Base-by-base conservation (phyloP, 1,140 invertebrate genomes). In the Brachionus angularis region DNA sequence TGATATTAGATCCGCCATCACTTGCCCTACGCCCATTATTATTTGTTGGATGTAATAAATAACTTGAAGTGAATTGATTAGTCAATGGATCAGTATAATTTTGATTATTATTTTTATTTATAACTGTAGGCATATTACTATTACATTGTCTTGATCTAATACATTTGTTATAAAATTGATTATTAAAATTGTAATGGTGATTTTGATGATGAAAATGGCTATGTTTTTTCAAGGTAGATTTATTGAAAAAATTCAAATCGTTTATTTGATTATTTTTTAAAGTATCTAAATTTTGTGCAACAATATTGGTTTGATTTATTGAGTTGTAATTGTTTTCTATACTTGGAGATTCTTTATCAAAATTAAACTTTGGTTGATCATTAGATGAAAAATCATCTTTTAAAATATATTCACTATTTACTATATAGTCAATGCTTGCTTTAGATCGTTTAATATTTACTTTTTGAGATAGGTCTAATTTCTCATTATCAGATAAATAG, bases 1-100 rank as follows among this genome's bases (percentile, higher is more conserved):
- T 39, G 21, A 58, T 58, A 23, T 58, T 58, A 5, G 53, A 58
- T 5, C 53, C 53, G 27, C 53, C 53, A 25, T 58, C 53, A 39
- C 53, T 58, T 25, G 53, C 53, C 2, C 53, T 31, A 1, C 53
- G 33, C 36, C 33, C 33, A n/a, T 12, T 58, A 36, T 42, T 58
- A 10, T 7, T 23, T 14, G 39, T 12, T 18, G 53, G 53, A 27
- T 31, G 53, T n/a, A n/a, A n/a, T n/a, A n/a, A n/a, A n/a, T n/a
- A n/a, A 3, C 25, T 10, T 4, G 4, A 29, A 10, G 31, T 12
- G 21, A 25, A 52, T 29, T 52, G 27, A n/a, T 25, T 52, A 39
- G 36, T n/a, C 25, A 58, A 58, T 3, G 36, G 16, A 39, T 23
- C 18, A 14, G 18, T 36, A 25, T 58, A 31, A 58, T 25, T 23